A percentile compares a stretch with the other conserved stretches of the same genome.
These are phyloP conservation scores for Argyrosomus regius DNA, from an alignment of 2,797 vertebrate species.

Conservation along the genomic window DNA sequence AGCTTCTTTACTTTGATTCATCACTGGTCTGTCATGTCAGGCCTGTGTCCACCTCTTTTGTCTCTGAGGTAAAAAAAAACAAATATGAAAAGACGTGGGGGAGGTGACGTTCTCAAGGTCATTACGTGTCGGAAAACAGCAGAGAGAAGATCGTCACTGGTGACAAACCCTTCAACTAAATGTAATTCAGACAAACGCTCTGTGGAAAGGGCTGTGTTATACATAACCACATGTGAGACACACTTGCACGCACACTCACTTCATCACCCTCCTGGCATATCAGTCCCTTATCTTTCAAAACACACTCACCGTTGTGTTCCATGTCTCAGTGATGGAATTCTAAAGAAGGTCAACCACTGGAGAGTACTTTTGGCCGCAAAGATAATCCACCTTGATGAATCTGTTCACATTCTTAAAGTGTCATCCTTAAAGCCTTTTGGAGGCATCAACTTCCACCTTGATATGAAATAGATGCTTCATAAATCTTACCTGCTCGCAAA, in stretches of 20 bases:
- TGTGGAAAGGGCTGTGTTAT: slow-evolving; percentile 8
- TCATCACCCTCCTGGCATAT: slow-evolving; percentile 59
- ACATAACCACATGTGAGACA: slow-evolving; percentile 26
- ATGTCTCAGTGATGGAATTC: slow-evolving; percentile 69
- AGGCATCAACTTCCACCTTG: slow-evolving; percentile 56
- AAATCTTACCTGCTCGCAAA: slow-evolving; percentile 57
- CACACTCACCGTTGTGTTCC: slow-evolving; percentile 68
- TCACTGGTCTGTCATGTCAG: slow-evolving; percentile 40
- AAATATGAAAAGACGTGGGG: slow-evolving; percentile 11
- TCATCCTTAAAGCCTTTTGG: slow-evolving; percentile 60
- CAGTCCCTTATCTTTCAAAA: slow-evolving; percentile 75
- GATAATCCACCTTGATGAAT: slow-evolving; percentile 80
- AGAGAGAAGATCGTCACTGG: slow-evolving; percentile 21
- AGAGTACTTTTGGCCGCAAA: slow-evolving; percentile 58
- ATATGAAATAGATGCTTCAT: slow-evolving; percentile 69
- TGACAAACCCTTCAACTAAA: slow-evolving; percentile 43
- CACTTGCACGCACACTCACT: slow-evolving; percentile 37
- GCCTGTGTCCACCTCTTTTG: slow-evolving; percentile 17
- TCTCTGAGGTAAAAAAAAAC: slow-evolving; percentile 16
- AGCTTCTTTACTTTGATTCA: slow-evolving; percentile 51
- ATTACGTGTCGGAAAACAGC: slow-evolving; percentile 32
- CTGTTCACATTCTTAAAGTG: slow-evolving; percentile 71
- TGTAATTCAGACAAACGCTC: slow-evolving; percentile 47
- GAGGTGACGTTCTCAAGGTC: slow-evolving; percentile 58
- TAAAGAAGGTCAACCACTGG: slow-evolving; percentile 74